A percentile compares a stretch with the other conserved stretches of the same genome.
These are phyloP conservation scores for Athene noctua DNA, from an alignment of 2,113 vertebrate genomes.

Conservation along the genomic window DNA sequence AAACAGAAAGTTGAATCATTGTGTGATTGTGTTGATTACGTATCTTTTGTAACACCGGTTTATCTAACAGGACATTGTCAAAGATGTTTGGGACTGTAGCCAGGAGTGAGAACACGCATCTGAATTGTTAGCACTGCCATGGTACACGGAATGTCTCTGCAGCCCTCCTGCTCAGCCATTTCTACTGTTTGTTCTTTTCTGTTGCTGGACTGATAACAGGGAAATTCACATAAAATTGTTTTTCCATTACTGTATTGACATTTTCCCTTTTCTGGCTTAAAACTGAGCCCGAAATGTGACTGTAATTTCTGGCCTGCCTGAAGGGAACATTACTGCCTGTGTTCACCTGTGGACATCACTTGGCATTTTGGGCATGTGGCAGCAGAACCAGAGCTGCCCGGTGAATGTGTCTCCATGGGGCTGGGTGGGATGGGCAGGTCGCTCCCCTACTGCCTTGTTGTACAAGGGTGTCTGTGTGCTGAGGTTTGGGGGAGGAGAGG, in stretches of 20 bases:
- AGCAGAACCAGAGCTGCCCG: background rate
- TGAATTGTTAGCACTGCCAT: background rate
- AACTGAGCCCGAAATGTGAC: background rate
- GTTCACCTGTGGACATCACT: background rate
- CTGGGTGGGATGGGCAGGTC: background rate
- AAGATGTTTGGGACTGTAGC: background rate
- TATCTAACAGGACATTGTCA: background rate
- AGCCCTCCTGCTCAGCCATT: background rate
- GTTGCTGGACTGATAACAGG: background rate
- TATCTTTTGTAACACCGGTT: background rate
- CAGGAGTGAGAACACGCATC: background rate
- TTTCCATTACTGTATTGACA: background rate
- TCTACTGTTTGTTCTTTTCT: background rate
- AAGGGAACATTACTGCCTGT: background rate
- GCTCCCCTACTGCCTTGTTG: accelerated
- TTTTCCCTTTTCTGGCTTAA: background rate
- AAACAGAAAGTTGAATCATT: background rate
- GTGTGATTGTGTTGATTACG: no score
- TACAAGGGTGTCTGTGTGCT: no score
- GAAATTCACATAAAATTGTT: background rate
- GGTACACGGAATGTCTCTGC: background rate
- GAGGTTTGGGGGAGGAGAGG: background rate
- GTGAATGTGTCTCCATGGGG: background rate
- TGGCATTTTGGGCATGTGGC: background rate
- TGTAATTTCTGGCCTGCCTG: background rate